phyloP scores from a whole-genome alignment of 2,113 vertebrate species.

The Cisticola juncidis region DNA sequence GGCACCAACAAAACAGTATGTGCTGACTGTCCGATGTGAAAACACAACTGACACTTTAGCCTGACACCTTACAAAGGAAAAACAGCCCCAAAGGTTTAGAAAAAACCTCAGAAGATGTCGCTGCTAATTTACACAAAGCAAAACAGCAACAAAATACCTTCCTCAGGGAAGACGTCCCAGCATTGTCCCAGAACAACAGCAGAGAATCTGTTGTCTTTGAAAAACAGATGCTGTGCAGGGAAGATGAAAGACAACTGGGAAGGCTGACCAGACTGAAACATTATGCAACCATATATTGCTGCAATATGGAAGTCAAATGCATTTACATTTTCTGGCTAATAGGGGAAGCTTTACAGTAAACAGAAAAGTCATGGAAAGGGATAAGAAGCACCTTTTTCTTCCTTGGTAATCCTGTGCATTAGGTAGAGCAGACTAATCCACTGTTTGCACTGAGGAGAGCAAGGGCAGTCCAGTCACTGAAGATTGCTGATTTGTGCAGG shows the following conservation, averaged over 20 bases:
- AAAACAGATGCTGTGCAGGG: not conserved
- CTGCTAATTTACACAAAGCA: slow-evolving; percentile 65
- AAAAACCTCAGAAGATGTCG: slow-evolving; percentile 26
- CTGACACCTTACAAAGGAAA: slow-evolving; percentile 25
- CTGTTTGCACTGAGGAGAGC: not conserved
- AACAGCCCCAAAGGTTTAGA: slow-evolving; percentile 20
- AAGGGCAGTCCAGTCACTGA: not conserved
- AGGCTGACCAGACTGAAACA: not conserved
- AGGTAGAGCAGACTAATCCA: not conserved
- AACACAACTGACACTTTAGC: not conserved
- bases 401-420: not conserved
- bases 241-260: not conserved
- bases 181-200: slow-evolving; percentile 22
- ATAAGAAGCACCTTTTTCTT: not conserved
- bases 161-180: slow-evolving; percentile 52
- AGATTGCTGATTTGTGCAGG: not conserved
- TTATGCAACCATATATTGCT: not conserved
- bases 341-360: not conserved
- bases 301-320: not conserved
- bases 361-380: not conserved
- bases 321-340: not conserved
- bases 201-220: slow-evolving; percentile 22
- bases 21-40: not conserved
- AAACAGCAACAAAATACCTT: slow-evolving; percentile 44
- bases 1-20: not conserved